A percentile compares a stretch with the other conserved stretches of the same genome.
Conservation (phyloP, 2,888 invertebrate species). For the Diachrysia chrysitis region DNA sequence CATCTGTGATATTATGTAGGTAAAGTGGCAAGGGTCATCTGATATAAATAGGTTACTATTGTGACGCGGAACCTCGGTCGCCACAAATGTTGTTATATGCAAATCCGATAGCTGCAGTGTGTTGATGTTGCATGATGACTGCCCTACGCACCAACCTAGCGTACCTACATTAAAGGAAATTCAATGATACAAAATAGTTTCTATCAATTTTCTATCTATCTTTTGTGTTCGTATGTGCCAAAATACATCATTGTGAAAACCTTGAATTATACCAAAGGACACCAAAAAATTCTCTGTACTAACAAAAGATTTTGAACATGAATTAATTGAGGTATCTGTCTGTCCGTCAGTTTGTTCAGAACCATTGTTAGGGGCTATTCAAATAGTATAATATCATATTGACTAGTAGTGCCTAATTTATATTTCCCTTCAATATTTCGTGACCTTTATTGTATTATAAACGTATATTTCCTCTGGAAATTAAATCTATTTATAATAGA, state of each 20-base stretch:
- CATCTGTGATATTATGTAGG: conserved; percentile 5
- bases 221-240: no score
- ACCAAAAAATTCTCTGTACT: no score
- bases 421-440: background rate
- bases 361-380: background rate
- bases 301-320: no score
- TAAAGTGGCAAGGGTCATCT: conserved; percentile 16
- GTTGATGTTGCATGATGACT: conserved; percentile 16
- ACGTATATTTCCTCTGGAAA: background rate
- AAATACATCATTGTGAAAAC: no score
- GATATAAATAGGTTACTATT: conserved; percentile 19
- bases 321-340: background rate
- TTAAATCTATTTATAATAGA: conserved; percentile 1
- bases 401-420: no score
- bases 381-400: background rate
- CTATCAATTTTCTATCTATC: no score
- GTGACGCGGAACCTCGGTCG: conserved; percentile 24
- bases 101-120: conserved; percentile 31
- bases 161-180: background rate
- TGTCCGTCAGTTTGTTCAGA: background rate
- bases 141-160: conserved; percentile 10
- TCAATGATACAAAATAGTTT: background rate
- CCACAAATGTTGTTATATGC: conserved; percentile 33
- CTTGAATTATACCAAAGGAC: no score
- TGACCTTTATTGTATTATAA: background rate